phyloP scores from a whole-genome alignment of 1,140 invertebrate species.

The Bombus vancouverensis region DNA sequence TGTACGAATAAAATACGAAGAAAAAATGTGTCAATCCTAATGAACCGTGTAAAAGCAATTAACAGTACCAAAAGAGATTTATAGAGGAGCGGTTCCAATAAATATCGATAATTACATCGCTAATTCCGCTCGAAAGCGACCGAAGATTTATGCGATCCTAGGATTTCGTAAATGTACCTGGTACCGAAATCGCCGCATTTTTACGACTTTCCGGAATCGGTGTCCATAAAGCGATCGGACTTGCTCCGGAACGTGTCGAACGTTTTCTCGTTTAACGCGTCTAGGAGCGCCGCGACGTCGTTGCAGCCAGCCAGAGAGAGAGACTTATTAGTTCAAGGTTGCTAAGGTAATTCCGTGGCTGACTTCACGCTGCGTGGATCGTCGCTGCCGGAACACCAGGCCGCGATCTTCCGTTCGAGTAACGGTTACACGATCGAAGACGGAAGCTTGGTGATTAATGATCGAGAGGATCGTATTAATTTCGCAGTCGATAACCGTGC shows the following conservation, averaged over 20 bases:
- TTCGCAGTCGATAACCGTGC: neutral
- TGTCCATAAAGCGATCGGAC: slow-evolving; percentile 10
- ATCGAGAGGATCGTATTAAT: neutral
- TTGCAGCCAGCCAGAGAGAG: slow-evolving; percentile 14
- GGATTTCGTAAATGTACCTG: slow-evolving; percentile 10
- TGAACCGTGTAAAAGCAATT: slow-evolving; percentile 5
- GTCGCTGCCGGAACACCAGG: slow-evolving; percentile 30
- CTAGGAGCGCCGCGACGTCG: slow-evolving; percentile 36
- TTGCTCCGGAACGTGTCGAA: neutral
- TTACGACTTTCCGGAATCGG: slow-evolving; percentile 28
- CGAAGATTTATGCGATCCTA: slow-evolving; percentile 25
- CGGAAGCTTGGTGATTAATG: slow-evolving; percentile 18
- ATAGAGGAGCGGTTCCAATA: slow-evolving; percentile 1
- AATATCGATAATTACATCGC: slow-evolving; percentile 38
- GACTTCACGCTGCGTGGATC: slow-evolving; percentile 62
- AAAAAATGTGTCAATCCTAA: neutral
- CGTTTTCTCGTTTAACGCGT: slow-evolving; percentile 12
- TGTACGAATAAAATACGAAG: too few species aligned
- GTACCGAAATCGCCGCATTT: slow-evolving; percentile 10
- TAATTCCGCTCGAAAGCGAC: slow-evolving; percentile 26
- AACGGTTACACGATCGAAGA: neutral
- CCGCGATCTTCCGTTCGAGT: slow-evolving; percentile 8
- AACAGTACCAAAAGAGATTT: slow-evolving; percentile 33
- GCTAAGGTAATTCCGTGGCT: slow-evolving; percentile 44
- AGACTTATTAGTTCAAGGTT: slow-evolving; percentile 57